A percentile compares a stretch with the other conserved stretches of the same genome.
phyloP scores from a whole-genome alignment of 2,888 invertebrate genomes.

The Rhagonycha lutea region DNA sequence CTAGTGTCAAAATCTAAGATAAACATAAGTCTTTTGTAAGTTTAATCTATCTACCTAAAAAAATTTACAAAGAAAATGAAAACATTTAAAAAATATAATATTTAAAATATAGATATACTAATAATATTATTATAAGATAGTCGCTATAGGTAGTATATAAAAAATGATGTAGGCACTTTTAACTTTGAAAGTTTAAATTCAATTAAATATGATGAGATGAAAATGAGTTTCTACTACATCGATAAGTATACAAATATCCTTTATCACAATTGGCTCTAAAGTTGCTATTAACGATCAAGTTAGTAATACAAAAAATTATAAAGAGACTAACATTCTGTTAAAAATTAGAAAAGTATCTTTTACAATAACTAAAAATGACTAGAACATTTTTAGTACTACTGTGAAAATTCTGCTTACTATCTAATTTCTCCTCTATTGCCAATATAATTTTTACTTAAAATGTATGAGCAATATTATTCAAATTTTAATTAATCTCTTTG shows the following conservation, averaged over 20 bases:
- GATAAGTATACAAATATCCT: not conserved
- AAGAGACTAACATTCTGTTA: constrained; percentile 1
- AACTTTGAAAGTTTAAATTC: not conserved
- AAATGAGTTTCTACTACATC: not conserved
- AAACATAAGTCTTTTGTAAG: not conserved
- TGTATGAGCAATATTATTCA: not conserved
- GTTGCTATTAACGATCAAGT: not conserved
- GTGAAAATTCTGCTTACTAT: not conserved
- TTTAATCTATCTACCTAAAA: no score
- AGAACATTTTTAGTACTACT: not conserved
- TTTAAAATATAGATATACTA: not conserved
- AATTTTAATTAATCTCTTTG: constrained; percentile 17
- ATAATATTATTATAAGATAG: not conserved
- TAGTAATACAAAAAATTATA: not conserved
- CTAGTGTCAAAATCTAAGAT: not conserved
- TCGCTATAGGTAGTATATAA: not conserved
- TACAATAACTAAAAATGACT: not conserved
- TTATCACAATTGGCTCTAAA: not conserved
- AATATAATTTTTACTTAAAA: not conserved
- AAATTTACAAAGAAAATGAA: not conserved
- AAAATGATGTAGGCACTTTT: not conserved
- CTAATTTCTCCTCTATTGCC: not conserved
- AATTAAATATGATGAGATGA: not conserved
- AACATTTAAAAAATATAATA: not conserved
- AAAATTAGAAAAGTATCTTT: not conserved